phyloP scores from a whole-genome alignment of 2,888 invertebrate species.

The Liposcelis brunnea region DNA sequence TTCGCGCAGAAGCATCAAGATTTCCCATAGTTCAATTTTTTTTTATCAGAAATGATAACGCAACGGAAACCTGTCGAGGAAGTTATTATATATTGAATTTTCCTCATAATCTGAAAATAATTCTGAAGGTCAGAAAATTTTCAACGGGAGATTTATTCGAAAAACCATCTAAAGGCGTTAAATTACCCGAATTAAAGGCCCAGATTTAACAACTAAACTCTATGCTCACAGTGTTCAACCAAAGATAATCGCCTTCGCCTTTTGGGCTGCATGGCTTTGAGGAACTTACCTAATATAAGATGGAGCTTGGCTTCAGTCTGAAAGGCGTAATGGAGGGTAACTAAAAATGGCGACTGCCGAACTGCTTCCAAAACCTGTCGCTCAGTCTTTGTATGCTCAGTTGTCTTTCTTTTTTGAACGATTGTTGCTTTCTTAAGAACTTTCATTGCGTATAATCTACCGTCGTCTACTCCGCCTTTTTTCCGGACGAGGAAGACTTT shows the following conservation, averaged over 20 bases:
- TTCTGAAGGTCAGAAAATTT: constrained; percentile 17
- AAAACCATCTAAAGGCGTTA: too few species aligned
- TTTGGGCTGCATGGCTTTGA: too few species aligned
- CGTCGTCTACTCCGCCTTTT: constrained; percentile 67
- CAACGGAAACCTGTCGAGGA: background rate
- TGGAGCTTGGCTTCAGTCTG: constrained; percentile 94
- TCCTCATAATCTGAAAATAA: constrained; percentile 10
- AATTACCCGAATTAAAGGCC: too few species aligned
- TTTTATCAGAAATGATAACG: background rate
- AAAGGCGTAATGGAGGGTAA: constrained; percentile 95
- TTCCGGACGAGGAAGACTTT: constrained; percentile 93
- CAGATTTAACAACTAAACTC: too few species aligned
- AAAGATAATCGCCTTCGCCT: too few species aligned
- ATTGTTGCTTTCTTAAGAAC: constrained; percentile 91
- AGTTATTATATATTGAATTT: background rate
- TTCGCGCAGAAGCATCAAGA: too few species aligned
- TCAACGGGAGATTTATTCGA: too few species aligned
- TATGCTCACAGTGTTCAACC: too few species aligned
- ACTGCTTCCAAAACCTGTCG: constrained; percentile 92
- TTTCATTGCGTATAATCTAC: constrained; percentile 94
- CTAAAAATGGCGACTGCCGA: constrained; percentile 85
- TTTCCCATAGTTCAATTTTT: background rate
- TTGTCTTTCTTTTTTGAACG: constrained; percentile 85
- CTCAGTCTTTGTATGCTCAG: constrained; percentile 94
- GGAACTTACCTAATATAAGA: constrained; percentile 79